A percentile compares a stretch with the other conserved stretches of the same genome.
These are phyloP conservation scores for Pogonus chalceus DNA, from an alignment of 1,140 invertebrate genomes.

Conservation along the genomic window DNA sequence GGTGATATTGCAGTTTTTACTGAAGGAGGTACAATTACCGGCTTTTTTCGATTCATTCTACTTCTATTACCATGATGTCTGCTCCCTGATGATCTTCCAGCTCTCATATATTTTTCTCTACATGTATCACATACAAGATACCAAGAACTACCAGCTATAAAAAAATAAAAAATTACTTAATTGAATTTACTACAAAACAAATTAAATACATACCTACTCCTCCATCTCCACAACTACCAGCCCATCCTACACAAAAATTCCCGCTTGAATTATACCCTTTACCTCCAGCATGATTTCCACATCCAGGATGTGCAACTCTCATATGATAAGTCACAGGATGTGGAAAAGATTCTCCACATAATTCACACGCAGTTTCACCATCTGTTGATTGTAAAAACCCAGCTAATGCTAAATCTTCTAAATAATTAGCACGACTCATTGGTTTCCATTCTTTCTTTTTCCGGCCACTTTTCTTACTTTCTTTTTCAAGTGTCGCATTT, in stretches of 20 bases:
- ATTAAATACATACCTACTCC: conserved; percentile 48
- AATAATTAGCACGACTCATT: conserved; percentile 31
- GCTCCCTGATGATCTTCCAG: conserved; percentile 36
- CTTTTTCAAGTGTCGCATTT: conserved; percentile 37
- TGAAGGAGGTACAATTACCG: conserved; percentile 17
- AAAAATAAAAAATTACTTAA: neutral
- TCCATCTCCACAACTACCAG: conserved; percentile 79
- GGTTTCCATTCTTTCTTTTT: conserved; percentile 50
- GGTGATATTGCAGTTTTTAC: conserved; percentile 31
- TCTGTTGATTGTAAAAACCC: conserved; percentile 27
- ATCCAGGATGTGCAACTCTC: conserved; percentile 79
- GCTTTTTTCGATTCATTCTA: conserved; percentile 28
- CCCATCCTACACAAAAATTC: conserved; percentile 77
- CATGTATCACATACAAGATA: conserved; percentile 87
- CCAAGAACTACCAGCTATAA: conserved; percentile 65
- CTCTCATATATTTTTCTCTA: conserved; percentile 67
- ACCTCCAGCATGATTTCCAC: conserved; percentile 73
- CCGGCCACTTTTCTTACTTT: conserved; percentile 41
- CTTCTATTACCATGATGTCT: conserved; percentile 24
- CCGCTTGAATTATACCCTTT: conserved; percentile 83
- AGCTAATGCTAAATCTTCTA: conserved; percentile 24
- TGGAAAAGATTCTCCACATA: conserved; percentile 70
- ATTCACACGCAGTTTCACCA: conserved; percentile 66
- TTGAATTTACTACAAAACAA: neutral
- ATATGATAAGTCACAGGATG: conserved; percentile 87